Conservation (phyloP, 2,888 invertebrate genomes). For the Nephrotoma appendiculata region DNA sequence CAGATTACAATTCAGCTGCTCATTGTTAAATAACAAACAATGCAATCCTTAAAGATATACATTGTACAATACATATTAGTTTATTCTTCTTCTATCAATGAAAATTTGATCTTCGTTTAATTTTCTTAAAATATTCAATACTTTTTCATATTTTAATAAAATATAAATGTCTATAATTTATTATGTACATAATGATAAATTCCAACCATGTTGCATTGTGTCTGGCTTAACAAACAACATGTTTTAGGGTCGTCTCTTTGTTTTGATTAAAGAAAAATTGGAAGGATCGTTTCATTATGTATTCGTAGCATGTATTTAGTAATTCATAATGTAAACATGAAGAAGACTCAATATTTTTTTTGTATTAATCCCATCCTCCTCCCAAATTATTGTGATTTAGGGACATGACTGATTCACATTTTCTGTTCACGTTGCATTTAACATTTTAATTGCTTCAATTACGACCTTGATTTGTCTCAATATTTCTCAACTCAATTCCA, state of each 20-base stretch:
- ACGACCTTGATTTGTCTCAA: background rate
- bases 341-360: background rate
- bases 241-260: background rate
- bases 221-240: background rate
- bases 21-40: too few relatives aligned
- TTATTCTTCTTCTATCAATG: background rate
- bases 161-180: background rate
- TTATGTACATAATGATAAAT: background rate
- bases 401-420: background rate
- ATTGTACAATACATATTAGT: background rate
- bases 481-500: background rate
- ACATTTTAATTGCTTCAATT: background rate
- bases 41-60: too few relatives aligned
- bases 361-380: background rate
- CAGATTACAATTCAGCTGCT: background rate
- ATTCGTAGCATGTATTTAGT: background rate
- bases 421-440: background rate
- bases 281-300: background rate
- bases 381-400: background rate
- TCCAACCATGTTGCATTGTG: background rate
- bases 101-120: background rate
- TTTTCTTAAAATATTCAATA: background rate
- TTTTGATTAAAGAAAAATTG: background rate
- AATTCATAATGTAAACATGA: background rate
- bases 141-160: background rate